Evolutionary conservation across 23 tunicate species (phyloP).

Genomic region (Oikopleura dioica): DNA sequence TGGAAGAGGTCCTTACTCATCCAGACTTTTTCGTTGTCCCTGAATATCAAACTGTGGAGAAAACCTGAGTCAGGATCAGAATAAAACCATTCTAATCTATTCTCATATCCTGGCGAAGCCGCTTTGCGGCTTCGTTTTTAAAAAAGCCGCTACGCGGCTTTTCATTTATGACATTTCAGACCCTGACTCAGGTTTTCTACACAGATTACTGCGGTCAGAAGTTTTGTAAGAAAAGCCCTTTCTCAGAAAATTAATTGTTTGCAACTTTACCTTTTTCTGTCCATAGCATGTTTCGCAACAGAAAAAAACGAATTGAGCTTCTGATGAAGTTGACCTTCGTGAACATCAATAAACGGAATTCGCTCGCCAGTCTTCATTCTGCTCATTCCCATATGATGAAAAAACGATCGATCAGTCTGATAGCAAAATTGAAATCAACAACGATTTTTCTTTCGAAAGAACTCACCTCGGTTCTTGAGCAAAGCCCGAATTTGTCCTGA

Average conservation of each 20-base stretch:
- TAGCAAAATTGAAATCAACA: background rate
- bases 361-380: background rate
- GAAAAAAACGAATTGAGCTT: background rate
- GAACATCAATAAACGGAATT: background rate
- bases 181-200: too few species aligned
- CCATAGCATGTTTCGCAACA: background rate
- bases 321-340: background rate
- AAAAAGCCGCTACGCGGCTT: too few species aligned
- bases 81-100: too few species aligned
- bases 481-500: background rate
- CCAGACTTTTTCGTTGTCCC: background rate
- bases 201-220: too few species aligned
- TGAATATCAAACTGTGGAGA: too few species aligned
- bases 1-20: background rate
- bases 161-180: too few species aligned
- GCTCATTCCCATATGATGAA: background rate
- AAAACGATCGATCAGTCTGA: background rate
- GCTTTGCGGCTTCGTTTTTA: too few species aligned
- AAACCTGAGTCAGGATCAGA: too few species aligned
- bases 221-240: too few species aligned
- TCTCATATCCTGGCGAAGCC: too few species aligned
- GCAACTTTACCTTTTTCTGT: background rate
- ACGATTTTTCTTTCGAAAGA: background rate
- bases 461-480: background rate
- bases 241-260: too few species aligned